Evolutionary conservation across 1,140 invertebrate species (phyloP).

Genomic region (Thaumatotibia leucotreta): DNA sequence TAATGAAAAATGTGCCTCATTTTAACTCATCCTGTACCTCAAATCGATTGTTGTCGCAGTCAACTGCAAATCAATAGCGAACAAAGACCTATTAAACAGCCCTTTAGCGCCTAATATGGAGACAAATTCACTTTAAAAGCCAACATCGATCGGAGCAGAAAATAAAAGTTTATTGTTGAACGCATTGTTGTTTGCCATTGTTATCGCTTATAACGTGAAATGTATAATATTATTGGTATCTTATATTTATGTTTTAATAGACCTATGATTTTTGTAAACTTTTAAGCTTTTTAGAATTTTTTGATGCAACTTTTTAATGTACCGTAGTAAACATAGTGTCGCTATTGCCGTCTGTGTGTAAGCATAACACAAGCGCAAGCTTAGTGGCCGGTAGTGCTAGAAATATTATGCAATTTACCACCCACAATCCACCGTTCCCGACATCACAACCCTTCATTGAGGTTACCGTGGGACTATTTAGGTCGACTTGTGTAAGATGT

Average conservation of each 20-base stretch:
- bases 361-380: too few species aligned
- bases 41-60: constrained; percentile 15
- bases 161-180: constrained; percentile 17
- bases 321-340: too few species aligned
- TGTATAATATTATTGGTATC: background rate
- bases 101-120: constrained; percentile 57
- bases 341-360: too few species aligned
- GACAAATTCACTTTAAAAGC: constrained; percentile 66
- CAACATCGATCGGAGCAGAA: constrained; percentile 33
- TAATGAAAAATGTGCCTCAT: background rate
- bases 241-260: background rate
- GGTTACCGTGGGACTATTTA: too few species aligned
- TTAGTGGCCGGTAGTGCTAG: too few species aligned
- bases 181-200: background rate
- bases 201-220: background rate
- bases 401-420: too few species aligned
- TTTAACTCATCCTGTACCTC: background rate
- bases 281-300: too few species aligned
- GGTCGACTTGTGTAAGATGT: too few species aligned
- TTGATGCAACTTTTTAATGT: too few species aligned
- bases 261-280: background rate
- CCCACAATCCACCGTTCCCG: too few species aligned
- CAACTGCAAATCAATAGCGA: constrained; percentile 40
- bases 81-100: constrained; percentile 27
- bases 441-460: too few species aligned